Evolutionary conservation across 2,113 vertebrate species (phyloP).

Genomic region (Casuarius casuarius): DNA sequence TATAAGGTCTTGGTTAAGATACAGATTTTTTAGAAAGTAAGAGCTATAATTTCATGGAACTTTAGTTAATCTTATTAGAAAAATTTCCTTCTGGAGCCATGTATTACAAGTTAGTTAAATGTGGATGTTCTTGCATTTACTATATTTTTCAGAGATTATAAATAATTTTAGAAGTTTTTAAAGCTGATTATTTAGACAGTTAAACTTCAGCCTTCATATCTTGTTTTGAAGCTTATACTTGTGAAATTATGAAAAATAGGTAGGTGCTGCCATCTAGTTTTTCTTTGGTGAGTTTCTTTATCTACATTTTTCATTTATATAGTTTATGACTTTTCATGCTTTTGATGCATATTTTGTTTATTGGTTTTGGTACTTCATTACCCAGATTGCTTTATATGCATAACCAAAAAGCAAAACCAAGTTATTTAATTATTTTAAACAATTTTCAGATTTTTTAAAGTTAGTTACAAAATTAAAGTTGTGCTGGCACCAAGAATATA

Average conservation of each 20-base stretch:
- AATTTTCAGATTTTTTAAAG: background rate
- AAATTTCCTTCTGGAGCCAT: background rate
- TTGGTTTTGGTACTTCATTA: background rate
- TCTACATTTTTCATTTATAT: background rate
- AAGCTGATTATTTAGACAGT: background rate
- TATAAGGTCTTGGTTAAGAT: background rate
- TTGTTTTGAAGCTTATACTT: background rate
- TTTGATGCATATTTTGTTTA: background rate
- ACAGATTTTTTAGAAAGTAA: background rate
- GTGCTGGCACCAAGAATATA: background rate
- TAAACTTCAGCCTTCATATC: background rate
- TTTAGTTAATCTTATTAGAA: background rate
- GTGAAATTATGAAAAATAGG: slow-evolving; percentile 30
- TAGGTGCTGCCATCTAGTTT: slow-evolving; percentile 74
- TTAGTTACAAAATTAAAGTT: background rate
- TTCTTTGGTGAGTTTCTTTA: slow-evolving; percentile 12
- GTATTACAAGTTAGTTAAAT: background rate
- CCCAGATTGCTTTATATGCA: background rate
- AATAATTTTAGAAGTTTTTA: background rate
- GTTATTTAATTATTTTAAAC: background rate
- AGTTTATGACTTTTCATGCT: background rate
- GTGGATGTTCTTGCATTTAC: background rate
- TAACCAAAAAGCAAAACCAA: background rate
- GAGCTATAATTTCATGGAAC: background rate
- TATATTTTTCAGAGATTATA: background rate